These are phyloP conservation scores for Drepana arcuata DNA, from an alignment of 1,140 invertebrate species.

Conservation along the genomic window DNA sequence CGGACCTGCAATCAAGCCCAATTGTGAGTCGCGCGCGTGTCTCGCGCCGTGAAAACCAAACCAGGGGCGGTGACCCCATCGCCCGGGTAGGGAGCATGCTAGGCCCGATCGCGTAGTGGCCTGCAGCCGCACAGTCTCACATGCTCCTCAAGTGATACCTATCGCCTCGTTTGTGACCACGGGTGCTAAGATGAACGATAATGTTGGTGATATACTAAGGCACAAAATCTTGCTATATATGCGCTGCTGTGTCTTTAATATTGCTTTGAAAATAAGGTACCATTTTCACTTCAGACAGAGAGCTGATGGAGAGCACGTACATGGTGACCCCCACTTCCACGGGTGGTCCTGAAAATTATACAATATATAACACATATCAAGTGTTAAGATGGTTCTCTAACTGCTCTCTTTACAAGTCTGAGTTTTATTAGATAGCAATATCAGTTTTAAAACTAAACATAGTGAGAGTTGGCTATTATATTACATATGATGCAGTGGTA, in stretches of 20 bases:
- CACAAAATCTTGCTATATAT: constrained; percentile 60
- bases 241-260: constrained; percentile 62
- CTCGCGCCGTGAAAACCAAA: constrained; percentile 69
- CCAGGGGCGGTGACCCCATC: constrained; percentile 65
- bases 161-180: constrained; percentile 44
- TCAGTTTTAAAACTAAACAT: too few species aligned
- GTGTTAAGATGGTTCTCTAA: too few species aligned
- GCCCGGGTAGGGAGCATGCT: constrained; percentile 20
- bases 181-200: constrained; percentile 68
- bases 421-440: too few species aligned
- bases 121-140: not conserved
- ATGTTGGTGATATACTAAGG: constrained; percentile 67
- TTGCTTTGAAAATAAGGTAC: constrained; percentile 81
- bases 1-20: constrained; percentile 84
- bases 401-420: too few species aligned
- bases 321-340: constrained; percentile 97
- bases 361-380: constrained; percentile 46
- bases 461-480: too few species aligned
- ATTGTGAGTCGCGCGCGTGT: constrained; percentile 42
- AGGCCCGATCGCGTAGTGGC: not conserved
- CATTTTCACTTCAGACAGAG: constrained; percentile 99
- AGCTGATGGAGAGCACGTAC: constrained; percentile 98
- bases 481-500: too few species aligned
- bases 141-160: not conserved
- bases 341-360: constrained; percentile 88